A percentile compares a stretch with the other conserved stretches of the same genome.
phyloP scores from a whole-genome alignment of 2,797 vertebrate species.

The Hydrolagus colliei region DNA sequence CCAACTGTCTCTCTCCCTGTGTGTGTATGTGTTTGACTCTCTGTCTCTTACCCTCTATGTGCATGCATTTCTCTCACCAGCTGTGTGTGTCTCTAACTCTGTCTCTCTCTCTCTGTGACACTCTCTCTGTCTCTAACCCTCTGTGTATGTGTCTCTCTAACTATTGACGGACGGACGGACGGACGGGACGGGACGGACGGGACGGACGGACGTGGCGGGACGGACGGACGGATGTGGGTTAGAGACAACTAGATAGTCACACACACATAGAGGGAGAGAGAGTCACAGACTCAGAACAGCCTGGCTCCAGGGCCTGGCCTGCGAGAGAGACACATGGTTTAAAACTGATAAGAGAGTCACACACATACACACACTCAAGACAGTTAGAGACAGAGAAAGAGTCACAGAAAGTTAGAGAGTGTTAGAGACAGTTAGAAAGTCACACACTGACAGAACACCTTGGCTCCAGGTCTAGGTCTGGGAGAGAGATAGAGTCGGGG shows the following conservation, averaged over 20 bases:
- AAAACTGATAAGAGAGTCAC: not conserved
- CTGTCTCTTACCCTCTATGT: not conserved
- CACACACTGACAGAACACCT: not conserved
- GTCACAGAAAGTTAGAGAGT: not conserved
- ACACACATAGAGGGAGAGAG: conserved; percentile 1
- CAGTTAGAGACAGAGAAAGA: not conserved
- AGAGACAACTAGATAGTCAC: not conserved
- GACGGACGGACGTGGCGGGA: not conserved
- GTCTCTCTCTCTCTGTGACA: not conserved
- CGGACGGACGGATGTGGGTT: not conserved
- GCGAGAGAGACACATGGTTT: not conserved
- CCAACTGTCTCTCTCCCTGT: not conserved
- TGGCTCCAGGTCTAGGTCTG: not conserved
- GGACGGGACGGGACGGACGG: not conserved
- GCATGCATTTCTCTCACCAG: not conserved
- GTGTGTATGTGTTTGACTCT: not conserved
- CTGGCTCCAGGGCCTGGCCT: no score
- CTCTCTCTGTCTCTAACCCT: not conserved
- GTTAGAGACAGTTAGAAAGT: not conserved
- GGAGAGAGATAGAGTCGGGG: not conserved
- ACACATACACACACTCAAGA: not conserved
- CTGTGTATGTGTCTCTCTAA: not conserved
- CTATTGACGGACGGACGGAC: not conserved
- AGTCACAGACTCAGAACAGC: not conserved
- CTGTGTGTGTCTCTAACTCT: not conserved